Evolutionary conservation across 2,797 vertebrate species (phyloP), one percentile per base, ranked within the genome.

Genomic region (Masticophis lateralis): DNA sequence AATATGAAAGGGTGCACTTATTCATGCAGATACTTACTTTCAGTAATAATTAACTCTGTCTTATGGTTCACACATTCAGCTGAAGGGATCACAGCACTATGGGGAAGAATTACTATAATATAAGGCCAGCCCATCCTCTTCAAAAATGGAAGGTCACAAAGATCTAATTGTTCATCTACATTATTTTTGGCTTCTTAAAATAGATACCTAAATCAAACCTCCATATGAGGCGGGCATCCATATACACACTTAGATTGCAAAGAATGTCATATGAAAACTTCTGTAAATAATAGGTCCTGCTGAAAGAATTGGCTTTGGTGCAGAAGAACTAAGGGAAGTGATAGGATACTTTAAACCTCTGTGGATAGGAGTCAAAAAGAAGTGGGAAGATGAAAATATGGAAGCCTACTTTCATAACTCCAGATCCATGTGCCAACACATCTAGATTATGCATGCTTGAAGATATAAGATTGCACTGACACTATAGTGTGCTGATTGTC

Each of bases 1-100:
- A 96, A 95, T 94, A 94, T 93, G 93, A 87, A 93, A 61, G 22
- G 93, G 13, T 92, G 5, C 12, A 47, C 16, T 43, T 51, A 55
- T 90, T 43, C 55, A 79, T 86, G 88, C 74, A 92, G 59, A 28
- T 63, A 37, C 51, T 90, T 63, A 28, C 43, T 37, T 92, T 66
- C 51, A n/a, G 22, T 37, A 91, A 10, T 1, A 43, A 43, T 89
- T 92, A 22, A 74, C 8, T 16, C 9, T 27, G 22, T 16, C 6
- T 43, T 22, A 11, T 32, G 16, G 37, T 51, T 79, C 27, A 10
- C 43, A 74, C 22, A 37, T 43, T 53, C 22, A 32, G 22, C 57
- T 37, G 37, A 56, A 43, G 47, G 66, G 60, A 51, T 69, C 32
- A 43, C 47, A 55, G 60, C 18, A 37, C 27, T 16, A 87, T 13